phyloP scores from a whole-genome alignment of 2,888 invertebrate species.

The Nemotelus nigrinus region DNA sequence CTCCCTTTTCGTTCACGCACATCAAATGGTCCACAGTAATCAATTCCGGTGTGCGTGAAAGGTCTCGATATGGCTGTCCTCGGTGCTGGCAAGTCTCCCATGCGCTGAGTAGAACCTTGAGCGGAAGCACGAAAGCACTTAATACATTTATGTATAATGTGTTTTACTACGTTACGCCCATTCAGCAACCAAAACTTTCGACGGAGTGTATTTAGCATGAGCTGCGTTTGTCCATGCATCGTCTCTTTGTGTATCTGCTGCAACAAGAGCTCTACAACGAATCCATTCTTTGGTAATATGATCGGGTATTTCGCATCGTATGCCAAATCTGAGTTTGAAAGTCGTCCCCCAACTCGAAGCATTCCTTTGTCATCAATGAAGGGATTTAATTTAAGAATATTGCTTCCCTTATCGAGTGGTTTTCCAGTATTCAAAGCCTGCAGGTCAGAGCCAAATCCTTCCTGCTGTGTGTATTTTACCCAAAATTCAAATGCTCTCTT shows the following conservation, averaged over 20 bases:
- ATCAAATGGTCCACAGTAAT: not conserved
- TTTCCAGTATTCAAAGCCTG: not conserved
- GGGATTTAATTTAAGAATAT: not conserved
- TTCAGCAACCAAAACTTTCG: not conserved
- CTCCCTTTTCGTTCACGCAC: not conserved
- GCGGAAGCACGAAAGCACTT: not conserved
- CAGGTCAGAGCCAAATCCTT: not conserved
- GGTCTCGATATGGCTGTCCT: not conserved
- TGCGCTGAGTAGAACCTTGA: not conserved
- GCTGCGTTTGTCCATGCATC: not conserved
- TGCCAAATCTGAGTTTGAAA: not conserved
- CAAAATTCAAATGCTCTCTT: not conserved
- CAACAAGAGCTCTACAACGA: not conserved
- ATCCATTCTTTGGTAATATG: not conserved
- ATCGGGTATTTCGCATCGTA: not conserved
- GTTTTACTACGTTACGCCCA: not conserved
- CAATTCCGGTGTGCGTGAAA: conserved; percentile 6
- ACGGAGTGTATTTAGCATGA: not conserved
- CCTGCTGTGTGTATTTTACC: not conserved
- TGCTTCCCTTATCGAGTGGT: not conserved
- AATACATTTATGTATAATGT: not conserved
- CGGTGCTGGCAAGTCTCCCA: not conserved
- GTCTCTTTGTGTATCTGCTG: not conserved
- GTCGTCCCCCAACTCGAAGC: not conserved
- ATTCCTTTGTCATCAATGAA: not conserved